Conservation (phyloP, 2,113 vertebrate genomes). For the Spilogale gracilis region DNA sequence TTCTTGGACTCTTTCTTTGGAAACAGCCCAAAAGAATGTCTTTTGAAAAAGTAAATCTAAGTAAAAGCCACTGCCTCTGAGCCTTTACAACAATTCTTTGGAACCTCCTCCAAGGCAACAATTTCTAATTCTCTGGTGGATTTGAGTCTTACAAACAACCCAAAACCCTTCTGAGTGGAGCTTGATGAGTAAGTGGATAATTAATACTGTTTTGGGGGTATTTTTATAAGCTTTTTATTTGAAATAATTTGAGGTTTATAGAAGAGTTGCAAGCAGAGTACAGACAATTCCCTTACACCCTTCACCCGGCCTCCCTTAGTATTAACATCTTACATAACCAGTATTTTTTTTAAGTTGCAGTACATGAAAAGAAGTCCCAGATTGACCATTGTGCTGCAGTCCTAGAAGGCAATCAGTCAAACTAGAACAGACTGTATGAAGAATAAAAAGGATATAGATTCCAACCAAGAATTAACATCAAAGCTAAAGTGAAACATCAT, state of each 20-base stretch:
- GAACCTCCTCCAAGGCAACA: neutral
- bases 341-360: slow-evolving; percentile 7
- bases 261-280: neutral
- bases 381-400: neutral
- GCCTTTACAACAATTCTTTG: neutral
- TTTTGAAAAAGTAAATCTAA: slow-evolving; percentile 40
- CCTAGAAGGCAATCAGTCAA: slow-evolving; percentile 14
- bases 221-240: neutral
- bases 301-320: neutral
- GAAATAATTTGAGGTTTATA: slow-evolving; percentile 11
- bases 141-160: neutral
- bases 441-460: slow-evolving; percentile 35
- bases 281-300: neutral
- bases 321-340: neutral
- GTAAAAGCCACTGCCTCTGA: neutral
- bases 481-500: slow-evolving; percentile 32
- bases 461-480: slow-evolving; percentile 8
- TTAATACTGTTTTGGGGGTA: neutral
- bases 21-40: neutral
- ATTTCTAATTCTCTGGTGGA: neutral
- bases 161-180: slow-evolving; percentile 12
- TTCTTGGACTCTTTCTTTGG: slow-evolving; percentile 26
- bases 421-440: neutral
- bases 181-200: neutral
- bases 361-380: neutral